Evolutionary conservation across 2,113 vertebrate species (phyloP).

Genomic region (Zosterops pallidus): DNA sequence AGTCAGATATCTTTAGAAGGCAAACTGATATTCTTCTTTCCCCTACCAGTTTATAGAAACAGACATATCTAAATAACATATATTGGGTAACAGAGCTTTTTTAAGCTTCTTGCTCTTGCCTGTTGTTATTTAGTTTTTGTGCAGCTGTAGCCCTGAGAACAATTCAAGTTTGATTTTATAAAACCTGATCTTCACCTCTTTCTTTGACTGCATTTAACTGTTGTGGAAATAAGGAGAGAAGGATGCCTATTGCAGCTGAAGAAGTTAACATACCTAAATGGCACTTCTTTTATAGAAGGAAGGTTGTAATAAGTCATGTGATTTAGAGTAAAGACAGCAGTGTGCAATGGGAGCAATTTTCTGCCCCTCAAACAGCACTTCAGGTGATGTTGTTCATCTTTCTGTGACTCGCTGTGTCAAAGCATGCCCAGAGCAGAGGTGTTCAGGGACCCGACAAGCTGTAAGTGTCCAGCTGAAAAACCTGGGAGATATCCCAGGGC

Average conservation of each 20-base stretch:
- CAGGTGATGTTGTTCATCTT: conserved; percentile 96
- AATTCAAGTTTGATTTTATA: conserved; percentile 57
- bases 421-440: conserved; percentile 80
- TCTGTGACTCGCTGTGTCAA: conserved; percentile 89
- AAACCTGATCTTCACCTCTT: conserved; percentile 64
- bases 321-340: conserved; percentile 76
- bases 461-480: conserved; percentile 86
- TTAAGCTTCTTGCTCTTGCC: conserved; percentile 2
- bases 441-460: conserved; percentile 84
- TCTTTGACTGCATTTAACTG: conserved; percentile 56
- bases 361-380: conserved; percentile 89
- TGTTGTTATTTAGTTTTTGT: background rate
- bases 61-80: conserved; percentile 15
- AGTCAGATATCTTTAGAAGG: background rate
- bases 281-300: conserved; percentile 80
- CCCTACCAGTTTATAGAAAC: conserved; percentile 6
- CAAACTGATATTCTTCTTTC: background rate
- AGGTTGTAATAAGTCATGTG: conserved; percentile 80
- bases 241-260: conserved; percentile 62
- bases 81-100: background rate
- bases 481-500: conserved; percentile 86
- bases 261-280: conserved; percentile 92
- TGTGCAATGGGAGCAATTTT: conserved; percentile 96
- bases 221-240: conserved; percentile 23
- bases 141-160: conserved; percentile 8